These are phyloP conservation scores for Oncopeltus fasciatus DNA, from an alignment of 1,140 invertebrate species.

Conservation along the genomic window DNA sequence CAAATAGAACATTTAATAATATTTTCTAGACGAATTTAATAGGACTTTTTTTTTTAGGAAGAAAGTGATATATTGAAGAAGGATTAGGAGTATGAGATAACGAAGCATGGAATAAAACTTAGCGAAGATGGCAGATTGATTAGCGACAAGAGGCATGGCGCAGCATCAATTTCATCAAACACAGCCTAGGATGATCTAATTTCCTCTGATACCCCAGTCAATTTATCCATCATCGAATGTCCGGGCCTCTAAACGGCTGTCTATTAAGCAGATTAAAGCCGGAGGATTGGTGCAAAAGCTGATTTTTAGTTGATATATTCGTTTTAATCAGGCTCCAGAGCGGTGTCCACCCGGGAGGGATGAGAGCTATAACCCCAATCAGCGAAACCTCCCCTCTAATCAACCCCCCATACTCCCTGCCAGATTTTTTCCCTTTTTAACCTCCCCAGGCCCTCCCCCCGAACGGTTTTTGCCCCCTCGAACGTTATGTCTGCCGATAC, in stretches of 20 bases:
- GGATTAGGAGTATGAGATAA: too few species aligned
- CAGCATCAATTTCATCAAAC: too few species aligned
- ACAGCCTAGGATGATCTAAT: too few species aligned
- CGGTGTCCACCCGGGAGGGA: neutral
- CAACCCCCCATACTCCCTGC: neutral
- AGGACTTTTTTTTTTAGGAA: too few species aligned
- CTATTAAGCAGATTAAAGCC: conserved; percentile 6
- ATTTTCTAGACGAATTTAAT: too few species aligned
- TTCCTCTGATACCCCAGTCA: neutral
- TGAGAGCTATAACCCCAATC: conserved; percentile 3
- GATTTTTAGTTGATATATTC: conserved; percentile 9
- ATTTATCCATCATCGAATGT: neutral
- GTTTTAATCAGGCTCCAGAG: conserved; percentile 4
- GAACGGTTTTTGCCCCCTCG: neutral
- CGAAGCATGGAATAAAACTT: too few species aligned
- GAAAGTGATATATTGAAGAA: too few species aligned
- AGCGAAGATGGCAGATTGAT: too few species aligned
- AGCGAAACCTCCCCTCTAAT: conserved; percentile 2
- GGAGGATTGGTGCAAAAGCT: neutral
- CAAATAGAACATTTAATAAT: too few species aligned
- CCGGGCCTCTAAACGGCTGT: neutral
- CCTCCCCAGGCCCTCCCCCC: neutral
- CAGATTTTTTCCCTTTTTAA: neutral
- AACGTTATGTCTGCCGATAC: neutral
- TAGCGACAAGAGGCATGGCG: too few species aligned